Base-by-base conservation (phyloP, 2,888 invertebrate species). In the Tridacna gigas region DNA sequence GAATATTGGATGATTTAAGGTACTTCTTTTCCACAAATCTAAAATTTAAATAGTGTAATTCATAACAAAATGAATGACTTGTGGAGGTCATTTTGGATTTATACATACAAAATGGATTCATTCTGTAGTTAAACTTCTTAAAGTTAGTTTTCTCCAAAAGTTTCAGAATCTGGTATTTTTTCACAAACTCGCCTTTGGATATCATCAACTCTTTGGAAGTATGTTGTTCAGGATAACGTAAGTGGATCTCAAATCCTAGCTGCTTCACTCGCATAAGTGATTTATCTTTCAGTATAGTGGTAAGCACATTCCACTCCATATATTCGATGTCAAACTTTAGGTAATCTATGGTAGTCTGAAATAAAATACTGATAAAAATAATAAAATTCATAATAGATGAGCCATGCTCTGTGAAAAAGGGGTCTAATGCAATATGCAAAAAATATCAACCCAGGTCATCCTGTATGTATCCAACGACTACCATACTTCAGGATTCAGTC, bases 251-350 rank as follows among this genome's bases (percentile, higher is more conserved):
- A 79, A 93, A 92, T 3, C 89, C 92, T 20, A 93, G 78, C 81
- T 93, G 93, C 79, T 92, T 92, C 0, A 93, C 92, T 51, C 91
- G 86, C 11, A 77, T 80, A 12, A 93, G 82, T 11, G 90, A 83
- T 12, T 86, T 86, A 15, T 92, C 92, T 11, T 82, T 74, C 3
- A 90, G 65, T 26, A 90, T 84, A 15, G 86, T 83, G 51, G 86
- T 77, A 22, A 94, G 79, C 0, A 92, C 92, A 5, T 89, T 89
- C 94, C 94, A 95, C 80, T 95, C 95, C 0, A 91, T 91, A 56
- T 92, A 94, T 78, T 95, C 95, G 18, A 95, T 91, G 83, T 95
- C 95, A 85, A 95, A 92, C 83, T 95, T 95, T 47, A 95, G 83
- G 73, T 94, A 94, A 86, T 95, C 94, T 47, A 95, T 93, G 0